Conservation (phyloP, 2,888 invertebrate species). For the Salpingus planirostris region DNA sequence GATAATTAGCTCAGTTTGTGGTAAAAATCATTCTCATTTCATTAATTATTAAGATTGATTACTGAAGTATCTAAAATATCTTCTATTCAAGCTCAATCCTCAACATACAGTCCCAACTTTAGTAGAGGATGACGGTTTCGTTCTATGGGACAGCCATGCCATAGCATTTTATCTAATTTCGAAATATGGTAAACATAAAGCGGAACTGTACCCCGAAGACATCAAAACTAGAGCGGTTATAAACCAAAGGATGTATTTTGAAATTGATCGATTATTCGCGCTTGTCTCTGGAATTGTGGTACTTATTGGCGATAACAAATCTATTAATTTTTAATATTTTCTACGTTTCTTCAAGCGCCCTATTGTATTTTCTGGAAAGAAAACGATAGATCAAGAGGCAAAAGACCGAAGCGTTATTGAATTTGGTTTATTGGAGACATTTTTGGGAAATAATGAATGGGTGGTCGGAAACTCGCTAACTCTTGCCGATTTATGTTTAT, state of each 20-base stretch:
- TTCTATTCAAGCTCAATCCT: constrained; percentile 45
- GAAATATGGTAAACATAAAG: constrained; percentile 47
- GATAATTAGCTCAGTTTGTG: no score
- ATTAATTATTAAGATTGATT: neutral
- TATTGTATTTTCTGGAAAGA: no score
- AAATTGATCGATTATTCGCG: constrained; percentile 46
- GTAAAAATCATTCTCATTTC: no score
- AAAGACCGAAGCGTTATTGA: constrained; percentile 28
- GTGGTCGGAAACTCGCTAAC: constrained; percentile 20
- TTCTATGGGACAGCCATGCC: constrained; percentile 45
- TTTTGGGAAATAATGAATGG: constrained; percentile 23
- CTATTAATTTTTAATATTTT: no score
- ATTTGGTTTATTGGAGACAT: constrained; percentile 34
- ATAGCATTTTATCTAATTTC: constrained; percentile 45
- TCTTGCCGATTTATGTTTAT: no score
- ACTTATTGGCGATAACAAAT: no score
- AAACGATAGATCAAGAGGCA: constrained; percentile 24
- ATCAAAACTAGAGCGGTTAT: constrained; percentile 44
- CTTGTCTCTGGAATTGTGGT: no score
- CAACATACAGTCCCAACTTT: constrained; percentile 51
- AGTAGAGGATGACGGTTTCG: constrained; percentile 45
- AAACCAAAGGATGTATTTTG: constrained; percentile 48
- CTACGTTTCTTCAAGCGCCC: no score
- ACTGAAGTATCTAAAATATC: neutral
- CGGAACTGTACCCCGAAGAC: constrained; percentile 50